These are phyloP conservation scores for Loriculus beryllinus DNA, from an alignment of 2,797 vertebrate species.

Conservation along the genomic window DNA sequence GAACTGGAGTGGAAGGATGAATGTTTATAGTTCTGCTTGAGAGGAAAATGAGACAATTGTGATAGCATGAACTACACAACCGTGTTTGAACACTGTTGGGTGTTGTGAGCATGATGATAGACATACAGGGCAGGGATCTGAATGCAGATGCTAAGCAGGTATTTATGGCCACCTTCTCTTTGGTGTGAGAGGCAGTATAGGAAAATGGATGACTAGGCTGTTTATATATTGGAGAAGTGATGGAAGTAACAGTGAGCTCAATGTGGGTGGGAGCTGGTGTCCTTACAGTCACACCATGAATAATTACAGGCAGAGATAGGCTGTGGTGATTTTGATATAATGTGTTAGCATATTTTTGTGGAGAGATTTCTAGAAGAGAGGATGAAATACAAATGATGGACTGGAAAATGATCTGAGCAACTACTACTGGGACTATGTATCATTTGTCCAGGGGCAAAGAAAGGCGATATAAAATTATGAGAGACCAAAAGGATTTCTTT, in stretches of 20 bases:
- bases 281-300: neutral
- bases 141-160: neutral
- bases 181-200: neutral
- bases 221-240: neutral
- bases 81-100: neutral
- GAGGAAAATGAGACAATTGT: neutral
- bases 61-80: neutral
- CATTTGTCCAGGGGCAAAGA: neutral
- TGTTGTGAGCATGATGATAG: neutral
- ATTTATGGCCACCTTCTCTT: neutral
- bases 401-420: neutral
- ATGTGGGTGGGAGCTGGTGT: neutral
- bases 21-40: neutral
- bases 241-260: conserved; percentile 8
- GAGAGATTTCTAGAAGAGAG: neutral
- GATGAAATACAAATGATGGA: neutral
- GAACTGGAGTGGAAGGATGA: neutral
- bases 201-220: neutral
- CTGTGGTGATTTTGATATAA: neutral
- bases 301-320: neutral
- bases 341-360: neutral
- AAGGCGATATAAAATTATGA: neutral
- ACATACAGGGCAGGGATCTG: neutral
- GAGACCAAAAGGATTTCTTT: neutral
- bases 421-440: neutral